phyloP scores from a whole-genome alignment of 2,888 invertebrate genomes.

The Gastrophysa polygoni region DNA sequence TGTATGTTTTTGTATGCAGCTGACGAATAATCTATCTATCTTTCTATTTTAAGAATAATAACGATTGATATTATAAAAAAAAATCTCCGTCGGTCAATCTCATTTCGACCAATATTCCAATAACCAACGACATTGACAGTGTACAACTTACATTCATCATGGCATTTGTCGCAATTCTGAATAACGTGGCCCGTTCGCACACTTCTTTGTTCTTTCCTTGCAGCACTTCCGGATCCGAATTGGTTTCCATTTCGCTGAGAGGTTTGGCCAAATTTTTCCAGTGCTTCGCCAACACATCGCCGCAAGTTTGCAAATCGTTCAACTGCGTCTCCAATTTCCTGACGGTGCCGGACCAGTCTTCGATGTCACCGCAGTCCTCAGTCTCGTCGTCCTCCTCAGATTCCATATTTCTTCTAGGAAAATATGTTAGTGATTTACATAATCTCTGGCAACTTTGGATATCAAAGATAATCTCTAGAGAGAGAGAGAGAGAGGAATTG shows the following conservation, averaged over 20 bases:
- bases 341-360: slow-evolving; percentile 67
- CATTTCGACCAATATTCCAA: too few relatives aligned
- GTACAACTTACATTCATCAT: slow-evolving; percentile 84
- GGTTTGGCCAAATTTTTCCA: slow-evolving; percentile 83
- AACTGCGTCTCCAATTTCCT: slow-evolving; percentile 79
- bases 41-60: too few relatives aligned
- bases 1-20: too few relatives aligned
- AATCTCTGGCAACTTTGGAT: too few relatives aligned
- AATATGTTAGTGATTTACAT: not conserved
- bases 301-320: slow-evolving; percentile 90
- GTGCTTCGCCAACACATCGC: slow-evolving; percentile 88
- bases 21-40: too few relatives aligned
- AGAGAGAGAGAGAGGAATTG: too few relatives aligned
- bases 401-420: slow-evolving; percentile 69
- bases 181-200: slow-evolving; percentile 92
- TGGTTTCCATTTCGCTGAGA: slow-evolving; percentile 77
- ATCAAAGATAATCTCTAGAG: too few relatives aligned
- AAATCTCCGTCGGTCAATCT: too few relatives aligned
- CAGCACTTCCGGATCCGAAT: slow-evolving; percentile 57
- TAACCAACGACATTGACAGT: not conserved
- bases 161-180: slow-evolving; percentile 93
- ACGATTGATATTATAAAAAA: too few relatives aligned
- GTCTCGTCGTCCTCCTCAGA: slow-evolving; percentile 72
- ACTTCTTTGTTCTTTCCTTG: slow-evolving; percentile 85
- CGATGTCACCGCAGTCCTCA: slow-evolving; percentile 61